phyloP scores from a whole-genome alignment of 2,113 vertebrate species.

The Cygnus buccinator region DNA sequence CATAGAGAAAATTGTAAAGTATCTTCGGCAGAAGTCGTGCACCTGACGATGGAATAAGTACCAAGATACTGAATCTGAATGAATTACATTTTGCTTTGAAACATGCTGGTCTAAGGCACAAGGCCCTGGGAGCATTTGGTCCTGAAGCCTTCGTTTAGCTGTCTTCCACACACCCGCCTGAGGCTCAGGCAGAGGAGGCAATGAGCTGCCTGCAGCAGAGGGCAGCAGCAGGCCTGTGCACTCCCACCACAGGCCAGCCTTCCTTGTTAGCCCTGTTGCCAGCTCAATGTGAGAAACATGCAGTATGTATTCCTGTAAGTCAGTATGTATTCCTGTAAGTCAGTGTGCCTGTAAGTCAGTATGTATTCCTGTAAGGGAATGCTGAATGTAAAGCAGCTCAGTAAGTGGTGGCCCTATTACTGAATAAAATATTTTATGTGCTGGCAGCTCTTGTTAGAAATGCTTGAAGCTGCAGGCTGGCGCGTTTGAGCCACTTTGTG shows the following conservation, averaged over 20 bases:
- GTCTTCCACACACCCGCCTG: neutral
- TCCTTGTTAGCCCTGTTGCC: accelerated
- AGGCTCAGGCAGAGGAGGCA: neutral
- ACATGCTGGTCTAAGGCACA: neutral
- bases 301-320: neutral
- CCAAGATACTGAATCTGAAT: neutral
- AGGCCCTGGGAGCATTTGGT: accelerated
- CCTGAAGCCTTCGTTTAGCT: neutral
- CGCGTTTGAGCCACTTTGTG: neutral
- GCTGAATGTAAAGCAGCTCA: neutral
- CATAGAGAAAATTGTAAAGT: neutral
- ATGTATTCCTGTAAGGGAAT: neutral
- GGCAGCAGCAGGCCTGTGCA: neutral
- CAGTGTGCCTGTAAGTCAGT: neutral
- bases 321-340: neutral
- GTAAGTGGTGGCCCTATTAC: neutral
- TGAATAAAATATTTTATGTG: neutral
- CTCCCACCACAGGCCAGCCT: accelerated
- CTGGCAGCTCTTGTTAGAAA: neutral
- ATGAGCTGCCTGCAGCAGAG: neutral
- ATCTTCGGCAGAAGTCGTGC: neutral
- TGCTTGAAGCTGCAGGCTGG: neutral
- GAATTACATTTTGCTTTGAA: neutral
- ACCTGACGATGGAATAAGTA: neutral
- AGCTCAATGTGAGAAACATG: neutral